Evolutionary conservation across 1,140 invertebrate species (phyloP).

Genomic region (Dreissena rostriformis): DNA sequence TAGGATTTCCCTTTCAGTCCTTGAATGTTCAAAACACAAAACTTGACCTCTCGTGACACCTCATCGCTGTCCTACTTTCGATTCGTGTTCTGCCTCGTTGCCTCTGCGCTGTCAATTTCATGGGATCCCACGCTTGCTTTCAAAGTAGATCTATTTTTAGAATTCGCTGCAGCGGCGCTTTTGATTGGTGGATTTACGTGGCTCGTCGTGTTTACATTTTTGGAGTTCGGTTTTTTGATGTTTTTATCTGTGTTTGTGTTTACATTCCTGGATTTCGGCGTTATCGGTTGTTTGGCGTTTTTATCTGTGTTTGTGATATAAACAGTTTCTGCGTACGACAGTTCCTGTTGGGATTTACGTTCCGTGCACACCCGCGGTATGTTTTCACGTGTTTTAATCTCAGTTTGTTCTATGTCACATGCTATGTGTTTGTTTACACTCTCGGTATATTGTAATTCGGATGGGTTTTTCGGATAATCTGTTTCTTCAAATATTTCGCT

Average conservation of each 20-base stretch:
- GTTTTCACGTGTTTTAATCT: too few species aligned
- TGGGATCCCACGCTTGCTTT: background rate
- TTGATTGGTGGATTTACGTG: too few species aligned
- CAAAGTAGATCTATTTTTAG: constrained; percentile 3
- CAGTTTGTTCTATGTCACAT: too few species aligned
- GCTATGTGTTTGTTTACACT: too few species aligned
- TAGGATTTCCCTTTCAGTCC: background rate
- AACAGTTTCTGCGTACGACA: too few species aligned
- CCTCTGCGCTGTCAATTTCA: background rate
- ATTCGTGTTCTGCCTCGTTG: background rate
- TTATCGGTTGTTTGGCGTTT: too few species aligned
- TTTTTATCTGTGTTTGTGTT: background rate
- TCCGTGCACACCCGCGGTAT: too few species aligned
- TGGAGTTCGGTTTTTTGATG: background rate
- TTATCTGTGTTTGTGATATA: too few species aligned
- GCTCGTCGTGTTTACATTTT: background rate
- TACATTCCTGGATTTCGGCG: too few species aligned
- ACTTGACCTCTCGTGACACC: constrained; percentile 12
- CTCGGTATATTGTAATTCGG: too few species aligned
- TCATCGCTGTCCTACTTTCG: background rate
- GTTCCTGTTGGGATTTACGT: too few species aligned
- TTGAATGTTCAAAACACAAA: constrained; percentile 11
- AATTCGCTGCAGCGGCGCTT: background rate
- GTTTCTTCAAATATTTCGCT: background rate
- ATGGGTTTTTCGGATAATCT: background rate